phyloP scores from a whole-genome alignment of 2,888 invertebrate species.

The Cantharis rufa region DNA sequence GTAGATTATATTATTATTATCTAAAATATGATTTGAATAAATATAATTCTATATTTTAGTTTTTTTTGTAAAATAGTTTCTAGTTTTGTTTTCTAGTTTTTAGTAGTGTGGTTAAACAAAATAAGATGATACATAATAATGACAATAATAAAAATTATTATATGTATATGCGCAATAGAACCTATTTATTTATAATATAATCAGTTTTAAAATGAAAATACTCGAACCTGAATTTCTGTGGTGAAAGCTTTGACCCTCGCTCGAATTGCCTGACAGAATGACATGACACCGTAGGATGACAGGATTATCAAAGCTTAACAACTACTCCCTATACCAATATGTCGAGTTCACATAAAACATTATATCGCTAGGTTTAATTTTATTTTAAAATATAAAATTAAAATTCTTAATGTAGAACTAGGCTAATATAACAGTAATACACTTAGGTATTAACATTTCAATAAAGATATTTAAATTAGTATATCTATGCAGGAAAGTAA shows the following conservation, averaged over 20 bases:
- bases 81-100: too few relatives aligned
- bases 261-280: constrained; percentile 54
- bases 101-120: too few relatives aligned
- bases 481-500: too few relatives aligned
- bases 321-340: constrained; percentile 50
- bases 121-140: too few relatives aligned
- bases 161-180: neutral
- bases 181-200: neutral
- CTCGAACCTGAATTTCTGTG: constrained; percentile 41
- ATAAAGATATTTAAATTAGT: neutral
- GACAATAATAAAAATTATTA: too few relatives aligned
- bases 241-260: constrained; percentile 41
- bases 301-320: constrained; percentile 54
- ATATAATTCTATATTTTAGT: too few relatives aligned
- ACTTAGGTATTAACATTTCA: neutral
- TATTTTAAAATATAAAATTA: neutral
- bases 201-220: neutral
- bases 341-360: constrained; percentile 44
- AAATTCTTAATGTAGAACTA: neutral
- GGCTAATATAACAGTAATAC: neutral
- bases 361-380: neutral
- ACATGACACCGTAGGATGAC: constrained; percentile 57
- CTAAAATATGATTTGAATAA: too few relatives aligned
- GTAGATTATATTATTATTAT: too few relatives aligned
- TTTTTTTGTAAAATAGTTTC: too few relatives aligned